These are phyloP conservation scores for Beris chalybata DNA, from an alignment of 2,888 invertebrate genomes.

Conservation along the genomic window DNA sequence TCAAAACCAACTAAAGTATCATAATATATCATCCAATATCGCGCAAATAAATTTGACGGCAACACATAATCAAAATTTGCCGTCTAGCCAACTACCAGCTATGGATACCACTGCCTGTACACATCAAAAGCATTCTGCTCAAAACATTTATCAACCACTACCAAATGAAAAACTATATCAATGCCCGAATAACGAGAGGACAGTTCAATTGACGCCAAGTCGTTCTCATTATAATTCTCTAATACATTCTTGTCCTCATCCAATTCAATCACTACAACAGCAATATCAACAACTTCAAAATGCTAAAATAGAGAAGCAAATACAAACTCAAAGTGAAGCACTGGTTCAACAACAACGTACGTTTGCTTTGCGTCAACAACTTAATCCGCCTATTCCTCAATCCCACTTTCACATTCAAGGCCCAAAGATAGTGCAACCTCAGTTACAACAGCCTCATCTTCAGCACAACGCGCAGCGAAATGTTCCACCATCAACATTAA, in stretches of 20 bases:
- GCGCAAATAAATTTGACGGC: constrained; percentile 41
- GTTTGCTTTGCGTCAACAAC: constrained; percentile 64
- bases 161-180: constrained; percentile 54
- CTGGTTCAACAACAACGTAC: constrained; percentile 66
- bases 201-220: constrained; percentile 62
- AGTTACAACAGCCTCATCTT: constrained; percentile 43
- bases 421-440: constrained; percentile 48
- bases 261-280: constrained; percentile 56
- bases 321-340: constrained; percentile 66
- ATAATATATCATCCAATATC: constrained; percentile 42
- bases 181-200: constrained; percentile 61
- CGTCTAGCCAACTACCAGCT: constrained; percentile 49
- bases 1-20: constrained; percentile 45
- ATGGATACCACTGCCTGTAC: constrained; percentile 52
- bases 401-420: constrained; percentile 52
- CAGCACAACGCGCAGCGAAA: constrained; percentile 45
- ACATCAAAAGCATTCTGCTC: constrained; percentile 40
- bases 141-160: constrained; percentile 60
- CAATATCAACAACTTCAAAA: constrained; percentile 68
- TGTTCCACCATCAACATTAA: constrained; percentile 53
- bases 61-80: constrained; percentile 40
- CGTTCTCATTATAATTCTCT: constrained; percentile 58
- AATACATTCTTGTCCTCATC: constrained; percentile 44
- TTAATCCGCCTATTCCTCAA: constrained; percentile 63
- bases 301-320: constrained; percentile 65